Evolutionary conservation across 2,113 vertebrate species (phyloP).

Genomic region (Cyphotilapia sp.): DNA sequence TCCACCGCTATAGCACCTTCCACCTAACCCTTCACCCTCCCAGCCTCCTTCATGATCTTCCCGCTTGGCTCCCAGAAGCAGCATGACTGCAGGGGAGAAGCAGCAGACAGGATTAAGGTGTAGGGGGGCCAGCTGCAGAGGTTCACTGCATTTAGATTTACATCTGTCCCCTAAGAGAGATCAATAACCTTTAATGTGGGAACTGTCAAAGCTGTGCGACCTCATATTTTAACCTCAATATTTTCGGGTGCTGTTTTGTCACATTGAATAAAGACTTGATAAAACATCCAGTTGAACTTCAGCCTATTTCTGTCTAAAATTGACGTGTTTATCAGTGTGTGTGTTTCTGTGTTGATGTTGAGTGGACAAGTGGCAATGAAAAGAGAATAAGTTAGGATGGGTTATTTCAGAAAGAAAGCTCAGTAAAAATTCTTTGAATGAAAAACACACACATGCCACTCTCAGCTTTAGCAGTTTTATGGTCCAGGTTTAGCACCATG

Average conservation of each 20-base stretch:
- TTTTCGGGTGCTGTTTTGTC: constrained; percentile 21
- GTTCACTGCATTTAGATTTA: constrained; percentile 19
- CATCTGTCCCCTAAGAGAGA: constrained; percentile 40
- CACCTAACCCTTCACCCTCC: neutral
- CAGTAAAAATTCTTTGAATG: constrained; percentile 63
- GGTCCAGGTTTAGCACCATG: constrained; percentile 40
- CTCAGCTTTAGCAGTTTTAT: constrained; percentile 65
- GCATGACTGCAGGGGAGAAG: constrained; percentile 18
- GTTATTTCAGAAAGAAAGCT: constrained; percentile 42
- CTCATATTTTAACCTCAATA: constrained; percentile 40
- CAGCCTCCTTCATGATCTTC: neutral
- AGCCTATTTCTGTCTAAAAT: constrained; percentile 18
- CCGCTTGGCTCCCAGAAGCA: neutral
- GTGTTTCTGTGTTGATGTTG: neutral
- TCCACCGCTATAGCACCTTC: neutral
- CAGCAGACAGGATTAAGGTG: neutral
- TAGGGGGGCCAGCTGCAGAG: neutral
- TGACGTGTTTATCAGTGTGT: neutral
- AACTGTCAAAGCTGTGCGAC: constrained; percentile 17
- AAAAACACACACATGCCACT: constrained; percentile 49
- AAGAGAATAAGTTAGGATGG: constrained; percentile 8
- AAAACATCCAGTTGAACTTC: neutral
- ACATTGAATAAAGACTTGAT: constrained; percentile 7
- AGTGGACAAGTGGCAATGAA: neutral
- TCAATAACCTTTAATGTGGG: constrained; percentile 43